Evolutionary conservation across 2,888 invertebrate species (phyloP).

Genomic region (Agrilus biguttatus): DNA sequence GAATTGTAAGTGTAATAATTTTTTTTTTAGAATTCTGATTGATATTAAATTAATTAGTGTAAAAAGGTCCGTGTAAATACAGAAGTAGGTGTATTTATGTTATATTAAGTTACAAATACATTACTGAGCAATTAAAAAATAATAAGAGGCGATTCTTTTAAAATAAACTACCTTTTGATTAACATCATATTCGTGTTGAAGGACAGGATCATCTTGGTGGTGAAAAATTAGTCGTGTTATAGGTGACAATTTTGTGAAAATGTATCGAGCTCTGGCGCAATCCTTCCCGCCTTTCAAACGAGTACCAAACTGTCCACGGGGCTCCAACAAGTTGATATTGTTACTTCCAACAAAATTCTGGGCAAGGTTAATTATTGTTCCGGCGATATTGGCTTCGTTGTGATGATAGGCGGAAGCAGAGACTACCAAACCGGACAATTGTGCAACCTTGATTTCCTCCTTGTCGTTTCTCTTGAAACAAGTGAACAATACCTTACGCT

Average conservation of each 20-base stretch:
- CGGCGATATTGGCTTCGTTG: conserved; percentile 86
- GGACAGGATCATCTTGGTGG: conserved; percentile 74
- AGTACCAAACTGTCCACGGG: conserved; percentile 96
- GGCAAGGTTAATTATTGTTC: conserved; percentile 92
- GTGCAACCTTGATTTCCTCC: conserved; percentile 91
- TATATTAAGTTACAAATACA: too few species aligned
- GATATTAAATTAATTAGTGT: too few species aligned
- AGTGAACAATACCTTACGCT: conserved; percentile 87
- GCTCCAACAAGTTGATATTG: conserved; percentile 89
- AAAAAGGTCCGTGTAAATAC: too few species aligned
- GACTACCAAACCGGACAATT: conserved; percentile 93
- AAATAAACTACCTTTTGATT: conserved; percentile 46
- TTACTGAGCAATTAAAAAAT: too few species aligned
- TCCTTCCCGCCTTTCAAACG: conserved; percentile 87
- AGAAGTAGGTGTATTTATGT: too few species aligned
- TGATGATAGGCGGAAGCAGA: conserved; percentile 98
- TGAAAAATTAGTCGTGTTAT: conserved; percentile 77
- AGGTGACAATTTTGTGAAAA: conserved; percentile 83
- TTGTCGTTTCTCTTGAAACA: conserved; percentile 95
- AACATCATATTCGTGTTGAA: conserved; percentile 84
- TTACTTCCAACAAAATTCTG: conserved; percentile 98
- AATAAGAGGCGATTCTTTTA: too few species aligned
- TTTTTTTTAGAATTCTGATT: too few species aligned
- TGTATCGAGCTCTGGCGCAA: conserved; percentile 88
- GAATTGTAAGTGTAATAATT: too few species aligned